Percentiles rank a stretch among this genome's conserved stretches.
phyloP scores from a whole-genome alignment of 2,113 vertebrate species.

The Pangasianodon gigas region DNA sequence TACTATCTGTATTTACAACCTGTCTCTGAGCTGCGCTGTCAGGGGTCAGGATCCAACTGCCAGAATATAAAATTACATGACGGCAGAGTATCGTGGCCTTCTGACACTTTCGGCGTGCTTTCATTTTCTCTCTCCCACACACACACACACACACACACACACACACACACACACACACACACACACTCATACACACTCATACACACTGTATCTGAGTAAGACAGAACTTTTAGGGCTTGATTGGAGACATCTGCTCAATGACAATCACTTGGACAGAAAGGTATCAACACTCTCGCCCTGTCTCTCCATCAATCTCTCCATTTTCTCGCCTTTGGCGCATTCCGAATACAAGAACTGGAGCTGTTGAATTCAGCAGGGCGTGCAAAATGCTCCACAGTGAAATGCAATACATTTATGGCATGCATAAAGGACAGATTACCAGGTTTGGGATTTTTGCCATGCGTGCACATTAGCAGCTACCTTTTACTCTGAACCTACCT shows the following conservation, averaged over 20 bases:
- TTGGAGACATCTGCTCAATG: conserved; percentile 36
- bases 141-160: neutral
- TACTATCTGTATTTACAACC: conserved; percentile 57
- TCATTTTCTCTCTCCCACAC: conserved; percentile 9
- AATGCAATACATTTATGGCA: conserved; percentile 42
- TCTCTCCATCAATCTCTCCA: neutral
- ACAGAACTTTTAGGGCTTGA: conserved; percentile 38
- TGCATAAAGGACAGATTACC: conserved; percentile 51
- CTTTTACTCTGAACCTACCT: conserved; percentile 49
- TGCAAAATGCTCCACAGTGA: neutral
- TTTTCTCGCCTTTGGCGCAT: neutral
- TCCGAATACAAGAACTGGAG: neutral
- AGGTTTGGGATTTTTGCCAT: conserved; percentile 46
- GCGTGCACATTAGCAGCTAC: conserved; percentile 49
- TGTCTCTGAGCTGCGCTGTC: conserved; percentile 46
- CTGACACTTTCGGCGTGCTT: conserved; percentile 20
- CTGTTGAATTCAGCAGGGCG: conserved; percentile 10
- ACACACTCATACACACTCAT: neutral
- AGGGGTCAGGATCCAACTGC: conserved; percentile 51
- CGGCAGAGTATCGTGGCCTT: conserved; percentile 29
- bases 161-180: neutral
- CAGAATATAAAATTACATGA: conserved; percentile 51
- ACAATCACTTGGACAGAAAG: conserved; percentile 32
- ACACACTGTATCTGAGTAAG: neutral
- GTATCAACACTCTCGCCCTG: neutral